Evolutionary conservation across 2,888 invertebrate species (phyloP), one percentile per base, ranked within the genome.

Genomic region (Acanthacorydalis orientalis): DNA sequence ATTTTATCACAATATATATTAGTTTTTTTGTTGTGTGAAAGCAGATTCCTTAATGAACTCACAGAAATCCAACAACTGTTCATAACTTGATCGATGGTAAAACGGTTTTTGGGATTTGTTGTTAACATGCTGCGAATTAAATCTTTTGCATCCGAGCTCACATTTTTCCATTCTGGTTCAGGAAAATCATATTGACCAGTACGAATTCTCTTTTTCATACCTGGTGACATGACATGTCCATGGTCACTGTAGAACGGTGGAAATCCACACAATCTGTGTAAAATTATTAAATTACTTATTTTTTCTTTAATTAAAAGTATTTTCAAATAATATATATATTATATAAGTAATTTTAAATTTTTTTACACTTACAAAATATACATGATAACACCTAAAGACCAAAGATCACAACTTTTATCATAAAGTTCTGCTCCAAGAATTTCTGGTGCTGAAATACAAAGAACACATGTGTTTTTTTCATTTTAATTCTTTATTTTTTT

Each of bases 171-270:
- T 62, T 95, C 95, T 0, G 92, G 91, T 60, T 85, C 81, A 0
- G 97, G 96, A 63, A 98, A 98, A 58, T 92, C 92, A 65, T 95
- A 98, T 64, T 97, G 93, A 0, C 98, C 98, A 44, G 90, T 78
- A 55, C 95, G 77, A 58, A 95, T 95, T 51, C 92, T 75, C 64
- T 87, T 92, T 65, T 97, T 98, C 98, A 98, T 98, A 6, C 98
- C 98, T 0, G 98, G 97, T 1, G 95, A 96, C 64, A 98, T 97
- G 35, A 97, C 93, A 46, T 92, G 73, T 0, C 97, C 98, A 59
- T 95, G 91, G 65, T 93, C 92, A 60, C 95, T 95, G 68, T 96
- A 98, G 70, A 98, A 98, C 1, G 98, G 98, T 8, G 98, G 98
- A 67, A 95, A 98, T 0, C 98, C 98, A 64, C 97, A 97, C 51